Evolutionary conservation across 2,888 invertebrate species (phyloP), one percentile per base, ranked within the genome.

Genomic region (Calliopum simillimum): DNA sequence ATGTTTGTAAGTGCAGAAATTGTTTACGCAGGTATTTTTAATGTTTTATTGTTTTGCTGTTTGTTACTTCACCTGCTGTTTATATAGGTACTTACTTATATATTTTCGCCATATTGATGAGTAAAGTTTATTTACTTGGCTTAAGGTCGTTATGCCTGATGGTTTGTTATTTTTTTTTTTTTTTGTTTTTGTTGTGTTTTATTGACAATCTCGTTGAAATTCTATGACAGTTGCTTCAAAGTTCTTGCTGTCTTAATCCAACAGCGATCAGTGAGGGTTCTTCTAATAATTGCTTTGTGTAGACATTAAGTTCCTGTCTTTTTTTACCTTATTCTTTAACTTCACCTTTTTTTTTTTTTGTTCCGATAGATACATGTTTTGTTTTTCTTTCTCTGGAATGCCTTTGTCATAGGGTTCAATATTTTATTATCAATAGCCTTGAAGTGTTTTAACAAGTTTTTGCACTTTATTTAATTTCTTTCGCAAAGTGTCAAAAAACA

Each of bases 381-480:
- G 5, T 33, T 25, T 25, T 25, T 33, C 0, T 33, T 33, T 33
- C 8, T 33, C 33, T 33, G 8, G 33, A 33, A 23, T 23, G 1
- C 3, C 23, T 23, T 12, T 4, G 13, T 23, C 53, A 13, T 16
- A 11, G 53, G 53, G 61, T n/a, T 19, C 25, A 59, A 59, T 21
- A n/a, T 41, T 16, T 33, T 13, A 41, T 63, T 63, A 63, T 47
- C 62, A 13, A 23, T 25, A 47, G 62, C 62, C 46, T 63, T 63
- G 47, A 49, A 11, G 47, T 19, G 62, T 25, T 46, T 21, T 63
- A 21, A 63, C 62, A 63, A 63, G 49, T 63, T 63, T 63, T 46
- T 41, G 41, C 59, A 59, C 59, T 59, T 59, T 16, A 13, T 62
- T 33, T 33, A 33, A 33, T 33, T 33, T 33, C 33, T 33, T 33